Evolutionary conservation across 2,797 vertebrate genomes (phyloP).

Genomic region (Loriculus beryllinus): DNA sequence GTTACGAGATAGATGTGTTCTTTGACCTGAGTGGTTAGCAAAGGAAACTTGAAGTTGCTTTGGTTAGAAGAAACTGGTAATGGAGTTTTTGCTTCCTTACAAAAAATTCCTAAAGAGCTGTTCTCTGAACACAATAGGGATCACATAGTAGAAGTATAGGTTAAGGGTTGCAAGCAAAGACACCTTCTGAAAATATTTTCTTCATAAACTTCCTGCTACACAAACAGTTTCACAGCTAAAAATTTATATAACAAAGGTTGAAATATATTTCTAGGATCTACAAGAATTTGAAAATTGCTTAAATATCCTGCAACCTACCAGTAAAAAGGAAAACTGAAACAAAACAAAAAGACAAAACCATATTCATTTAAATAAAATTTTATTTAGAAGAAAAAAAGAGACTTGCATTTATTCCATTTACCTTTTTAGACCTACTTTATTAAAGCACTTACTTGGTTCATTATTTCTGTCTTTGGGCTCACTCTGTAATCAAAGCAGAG

Average conservation of each 20-base stretch:
- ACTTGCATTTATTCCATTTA: background rate
- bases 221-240: background rate
- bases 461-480: background rate
- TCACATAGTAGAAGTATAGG: background rate
- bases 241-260: background rate
- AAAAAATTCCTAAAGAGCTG: background rate
- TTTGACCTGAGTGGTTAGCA: background rate
- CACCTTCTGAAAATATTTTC: background rate
- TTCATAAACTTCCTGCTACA: background rate
- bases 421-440: background rate
- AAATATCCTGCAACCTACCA: background rate
- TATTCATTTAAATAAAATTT: background rate
- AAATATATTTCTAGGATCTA: background rate
- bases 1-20: background rate
- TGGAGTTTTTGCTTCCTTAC: background rate
- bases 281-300: background rate
- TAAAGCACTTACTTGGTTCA: background rate
- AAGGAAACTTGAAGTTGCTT: background rate
- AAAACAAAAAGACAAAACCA: background rate
- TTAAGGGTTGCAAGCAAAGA: background rate
- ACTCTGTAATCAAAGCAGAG: background rate
- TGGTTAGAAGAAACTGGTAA: background rate
- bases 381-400: background rate
- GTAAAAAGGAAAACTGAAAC: background rate
- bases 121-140: background rate